These are phyloP conservation scores for Holocentrus rufus DNA, from an alignment of 2,797 vertebrate genomes.

Conservation along the genomic window DNA sequence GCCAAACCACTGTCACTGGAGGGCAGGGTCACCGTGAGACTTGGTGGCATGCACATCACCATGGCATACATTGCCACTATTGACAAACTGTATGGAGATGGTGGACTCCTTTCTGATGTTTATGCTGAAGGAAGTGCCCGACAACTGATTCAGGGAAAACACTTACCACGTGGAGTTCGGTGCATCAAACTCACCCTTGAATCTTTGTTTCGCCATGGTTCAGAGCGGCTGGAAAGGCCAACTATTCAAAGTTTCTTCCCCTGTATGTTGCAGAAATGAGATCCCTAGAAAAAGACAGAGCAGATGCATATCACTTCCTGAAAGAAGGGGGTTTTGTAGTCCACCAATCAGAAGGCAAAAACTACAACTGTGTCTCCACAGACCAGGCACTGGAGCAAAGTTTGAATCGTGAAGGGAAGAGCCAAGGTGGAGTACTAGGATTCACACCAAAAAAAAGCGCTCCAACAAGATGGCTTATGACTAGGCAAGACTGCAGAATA, in stretches of 20 bases:
- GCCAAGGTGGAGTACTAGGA: slow-evolving; percentile 17
- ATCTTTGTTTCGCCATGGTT: no score
- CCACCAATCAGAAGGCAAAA: slow-evolving; percentile 11
- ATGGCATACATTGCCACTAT: slow-evolving; percentile 33
- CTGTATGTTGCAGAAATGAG: slow-evolving; percentile 31
- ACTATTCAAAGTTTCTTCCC: slow-evolving; percentile 19
- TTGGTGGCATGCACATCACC: slow-evolving; percentile 22
- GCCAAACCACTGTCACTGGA: slow-evolving; percentile 21
- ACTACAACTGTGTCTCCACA: slow-evolving; percentile 28
- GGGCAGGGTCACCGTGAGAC: slow-evolving; percentile 34
- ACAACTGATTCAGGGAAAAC: slow-evolving; percentile 35
- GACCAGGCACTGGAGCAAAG: slow-evolving; percentile 34
- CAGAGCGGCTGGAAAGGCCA: slow-evolving; percentile 5
- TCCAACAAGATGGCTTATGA: slow-evolving; percentile 17
- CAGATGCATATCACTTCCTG: slow-evolving; percentile 8
- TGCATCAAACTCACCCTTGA: slow-evolving; percentile 22
- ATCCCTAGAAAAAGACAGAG: slow-evolving; percentile 28
- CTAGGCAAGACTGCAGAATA: slow-evolving; percentile 34
- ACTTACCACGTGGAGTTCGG: slow-evolving; percentile 26
- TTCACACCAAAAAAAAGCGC: slow-evolving; percentile 15
- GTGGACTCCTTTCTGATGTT: slow-evolving; percentile 14
- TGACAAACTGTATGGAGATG: slow-evolving; percentile 21
- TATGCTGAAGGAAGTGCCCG: slow-evolving; percentile 30
- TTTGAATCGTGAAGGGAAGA: slow-evolving; percentile 16
- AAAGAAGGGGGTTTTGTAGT: background rate